These are phyloP conservation scores for Fregetta grallaria DNA, from an alignment of 2,113 vertebrate genomes.

Conservation along the genomic window DNA sequence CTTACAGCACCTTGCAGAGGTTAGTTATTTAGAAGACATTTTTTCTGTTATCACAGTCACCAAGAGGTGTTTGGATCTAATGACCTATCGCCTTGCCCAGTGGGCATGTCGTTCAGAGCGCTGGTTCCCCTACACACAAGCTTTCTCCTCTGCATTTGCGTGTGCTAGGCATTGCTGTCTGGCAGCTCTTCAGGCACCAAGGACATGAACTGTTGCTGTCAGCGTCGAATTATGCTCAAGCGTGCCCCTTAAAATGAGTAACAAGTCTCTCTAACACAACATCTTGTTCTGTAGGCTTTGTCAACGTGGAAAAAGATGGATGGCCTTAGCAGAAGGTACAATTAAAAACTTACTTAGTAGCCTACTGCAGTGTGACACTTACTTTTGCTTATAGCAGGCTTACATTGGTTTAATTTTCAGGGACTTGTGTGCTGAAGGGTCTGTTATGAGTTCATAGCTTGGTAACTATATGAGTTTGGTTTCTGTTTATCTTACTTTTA, in stretches of 20 bases:
- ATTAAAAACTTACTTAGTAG: background rate
- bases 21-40: background rate
- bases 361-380: background rate
- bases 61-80: background rate
- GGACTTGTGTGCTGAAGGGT: background rate
- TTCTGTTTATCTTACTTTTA: background rate
- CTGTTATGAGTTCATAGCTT: background rate
- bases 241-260: background rate
- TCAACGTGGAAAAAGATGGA: background rate
- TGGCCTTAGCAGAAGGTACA: background rate
- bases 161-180: background rate
- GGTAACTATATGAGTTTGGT: background rate
- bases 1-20: background rate
- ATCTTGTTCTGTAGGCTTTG: background rate
- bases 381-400: background rate
- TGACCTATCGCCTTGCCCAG: background rate
- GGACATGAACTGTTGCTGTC: background rate
- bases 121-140: rapidly evolving
- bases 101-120: rapidly evolving
- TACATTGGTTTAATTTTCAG: background rate
- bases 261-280: background rate
- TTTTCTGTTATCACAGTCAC: background rate
- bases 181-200: background rate
- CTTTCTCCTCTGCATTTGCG: background rate
- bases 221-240: rapidly evolving